A percentile compares a stretch with the other conserved stretches of the same genome.
phyloP scores from a whole-genome alignment of 2,888 invertebrate species.

The Lampropteryx suffumata region DNA sequence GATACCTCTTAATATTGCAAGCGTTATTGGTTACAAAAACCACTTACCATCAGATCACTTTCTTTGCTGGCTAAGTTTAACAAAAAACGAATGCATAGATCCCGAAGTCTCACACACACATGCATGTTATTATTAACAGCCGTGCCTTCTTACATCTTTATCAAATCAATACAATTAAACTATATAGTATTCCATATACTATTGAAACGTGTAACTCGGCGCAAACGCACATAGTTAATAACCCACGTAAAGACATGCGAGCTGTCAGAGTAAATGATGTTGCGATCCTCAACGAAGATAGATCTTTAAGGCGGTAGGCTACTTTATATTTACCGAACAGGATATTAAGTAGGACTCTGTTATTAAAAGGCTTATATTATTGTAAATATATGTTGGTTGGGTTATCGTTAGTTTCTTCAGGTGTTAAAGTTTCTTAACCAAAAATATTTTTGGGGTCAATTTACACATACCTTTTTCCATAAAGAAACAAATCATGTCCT shows the following conservation, averaged over 20 bases:
- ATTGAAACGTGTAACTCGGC: conserved; percentile 17
- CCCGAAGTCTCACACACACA: too few species aligned
- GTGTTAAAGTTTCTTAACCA: too few species aligned
- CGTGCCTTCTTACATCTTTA: background rate
- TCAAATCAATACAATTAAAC: background rate
- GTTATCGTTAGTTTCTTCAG: too few species aligned
- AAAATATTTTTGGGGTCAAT: too few species aligned
- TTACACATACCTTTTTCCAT: too few species aligned
- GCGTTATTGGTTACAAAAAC: too few species aligned
- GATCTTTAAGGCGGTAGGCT: conserved; percentile 40
- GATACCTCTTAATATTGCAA: too few species aligned
- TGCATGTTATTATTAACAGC: too few species aligned
- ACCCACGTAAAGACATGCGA: conserved; percentile 42
- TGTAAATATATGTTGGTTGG: background rate
- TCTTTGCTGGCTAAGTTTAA: too few species aligned
- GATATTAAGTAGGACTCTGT: conserved; percentile 17
- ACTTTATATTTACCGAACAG: conserved; percentile 27
- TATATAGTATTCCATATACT: conserved; percentile 1
- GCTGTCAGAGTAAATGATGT: conserved; percentile 52
- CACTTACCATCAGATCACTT: too few species aligned
- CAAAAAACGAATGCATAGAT: too few species aligned
- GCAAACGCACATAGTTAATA: conserved; percentile 29
- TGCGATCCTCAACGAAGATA: conserved; percentile 50
- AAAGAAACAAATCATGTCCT: too few species aligned
- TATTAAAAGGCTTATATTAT: conserved; percentile 8